These are phyloP conservation scores for Bambusicola thoracicus DNA, from an alignment of 2,113 vertebrate genomes.

Conservation along the genomic window DNA sequence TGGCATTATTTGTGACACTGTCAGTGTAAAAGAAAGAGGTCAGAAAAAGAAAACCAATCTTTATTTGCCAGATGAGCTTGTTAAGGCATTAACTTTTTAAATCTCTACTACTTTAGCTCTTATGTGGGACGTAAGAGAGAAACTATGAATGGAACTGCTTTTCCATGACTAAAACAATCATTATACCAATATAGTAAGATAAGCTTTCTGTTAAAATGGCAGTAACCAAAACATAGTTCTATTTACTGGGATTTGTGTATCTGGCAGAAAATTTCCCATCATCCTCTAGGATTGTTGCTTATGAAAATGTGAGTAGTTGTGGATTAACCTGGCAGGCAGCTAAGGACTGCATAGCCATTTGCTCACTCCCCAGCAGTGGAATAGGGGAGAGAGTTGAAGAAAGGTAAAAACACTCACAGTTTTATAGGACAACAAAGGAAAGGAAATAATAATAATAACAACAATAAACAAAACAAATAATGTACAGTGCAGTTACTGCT, in stretches of 20 bases:
- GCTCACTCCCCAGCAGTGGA: not conserved
- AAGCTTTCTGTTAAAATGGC: not conserved
- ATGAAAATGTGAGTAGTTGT: not conserved
- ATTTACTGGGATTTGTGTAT: not conserved
- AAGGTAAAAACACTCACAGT: not conserved
- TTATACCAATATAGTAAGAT: not conserved
- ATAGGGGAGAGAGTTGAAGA: not conserved
- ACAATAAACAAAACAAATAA: not conserved
- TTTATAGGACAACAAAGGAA: not conserved
- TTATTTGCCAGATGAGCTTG: not conserved
- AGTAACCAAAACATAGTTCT: not conserved
- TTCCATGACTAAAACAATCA: not conserved
- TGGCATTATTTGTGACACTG: slow-evolving; percentile 5
- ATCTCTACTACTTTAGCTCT: not conserved
- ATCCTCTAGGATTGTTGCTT: not conserved
- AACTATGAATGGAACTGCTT: not conserved
- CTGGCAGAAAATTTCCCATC: not conserved
- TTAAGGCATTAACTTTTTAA: not conserved
- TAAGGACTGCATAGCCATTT: not conserved
- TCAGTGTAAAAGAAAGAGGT: not conserved
- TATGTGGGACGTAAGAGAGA: not conserved
- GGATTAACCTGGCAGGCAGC: not conserved
- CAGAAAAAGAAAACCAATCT: not conserved
- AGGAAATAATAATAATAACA: not conserved
- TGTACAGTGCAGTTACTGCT: not conserved